Conservation (phyloP, 2,113 vertebrate genomes). For the Oryzias melastigma region DNA sequence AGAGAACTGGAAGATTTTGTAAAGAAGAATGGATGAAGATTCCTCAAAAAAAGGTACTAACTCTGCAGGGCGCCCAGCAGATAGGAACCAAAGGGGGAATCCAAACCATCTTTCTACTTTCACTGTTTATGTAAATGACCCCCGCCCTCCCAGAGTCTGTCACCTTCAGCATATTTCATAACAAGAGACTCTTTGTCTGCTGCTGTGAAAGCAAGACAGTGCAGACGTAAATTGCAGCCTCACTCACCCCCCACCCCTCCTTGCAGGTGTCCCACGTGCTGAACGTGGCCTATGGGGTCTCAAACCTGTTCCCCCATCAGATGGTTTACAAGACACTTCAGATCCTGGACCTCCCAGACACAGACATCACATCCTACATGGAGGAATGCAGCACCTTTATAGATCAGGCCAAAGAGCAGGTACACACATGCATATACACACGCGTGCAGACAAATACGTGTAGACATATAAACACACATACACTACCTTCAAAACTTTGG, state of each 20-base stretch:
- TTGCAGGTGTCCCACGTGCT: conserved; percentile 91
- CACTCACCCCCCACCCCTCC: accelerated
- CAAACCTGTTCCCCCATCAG: conserved; percentile 83
- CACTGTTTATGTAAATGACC: conserved; percentile 3
- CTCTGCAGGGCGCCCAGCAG: conserved; percentile 35
- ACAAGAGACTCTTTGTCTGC: conserved; percentile 33
- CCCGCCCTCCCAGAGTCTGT: conserved; percentile 18
- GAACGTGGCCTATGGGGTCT: conserved; percentile 90
- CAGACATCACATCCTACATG: conserved; percentile 83
- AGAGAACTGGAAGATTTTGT: too few species aligned
- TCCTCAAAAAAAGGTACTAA: too few species aligned
- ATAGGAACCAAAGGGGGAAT: conserved; percentile 51
- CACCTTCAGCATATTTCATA: conserved; percentile 31
- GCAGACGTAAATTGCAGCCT: conserved; percentile 18
- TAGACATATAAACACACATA: conserved; percentile 1
- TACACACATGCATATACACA: background rate
- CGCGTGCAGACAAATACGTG: background rate
- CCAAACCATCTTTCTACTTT: conserved; percentile 51
- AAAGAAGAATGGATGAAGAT: too few species aligned
- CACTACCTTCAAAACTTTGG: too few species aligned
- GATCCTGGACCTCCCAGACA: conserved; percentile 92
- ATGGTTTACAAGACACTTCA: conserved; percentile 75
- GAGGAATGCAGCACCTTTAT: conserved; percentile 58
- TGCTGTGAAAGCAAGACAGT: conserved; percentile 17
- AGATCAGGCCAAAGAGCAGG: conserved; percentile 53